Evolutionary conservation across 2,888 invertebrate genomes (phyloP), one percentile per base, ranked within the genome.

Genomic region (Dryomyza anilis): DNA sequence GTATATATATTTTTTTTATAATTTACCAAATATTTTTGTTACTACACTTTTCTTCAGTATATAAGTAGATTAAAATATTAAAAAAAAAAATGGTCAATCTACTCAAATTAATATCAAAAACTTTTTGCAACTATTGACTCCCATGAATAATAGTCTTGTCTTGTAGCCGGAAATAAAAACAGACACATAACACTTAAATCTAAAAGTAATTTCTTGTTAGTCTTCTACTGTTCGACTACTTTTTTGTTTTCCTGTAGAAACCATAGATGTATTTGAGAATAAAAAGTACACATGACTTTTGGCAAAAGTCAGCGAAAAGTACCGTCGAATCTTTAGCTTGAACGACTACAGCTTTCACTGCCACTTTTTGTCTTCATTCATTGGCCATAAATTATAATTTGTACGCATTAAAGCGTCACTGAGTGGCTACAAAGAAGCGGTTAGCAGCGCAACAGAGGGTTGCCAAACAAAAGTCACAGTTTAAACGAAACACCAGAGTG

Each of bases 361-460:
- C 21, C 3, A 3, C 25, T 55, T 36, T 19, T 36, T 55, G 56
- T 25, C 4, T 4, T 23, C 21, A 33, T 33, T 29, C 19, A 27
- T 30, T 14, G 29, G 45, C 57, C 65, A 67, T 67, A 67, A 67
- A 67, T 67, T 67, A 65, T 67, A 67, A 67, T 67, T 67, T 63
- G 56, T 56, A 39, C 36, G 67, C 64, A 50, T 67, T 67, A 67
- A 67, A 62, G 67, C 62, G 62, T 58, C 61, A 65, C 25, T 30
- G 56, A 61, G 61, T 61, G 61, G 53, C 61, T 53, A 61, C 43
- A 36, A 53, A n/a, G n/a, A n/a, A 8, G 6, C 48, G 16, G 10
- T 14, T 1, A 16, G 55, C 19, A 21, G 48, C 46, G 16, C 23
- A 21, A 19, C 16, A 14, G 46, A 48, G 29, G 46, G 59, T 48